These are phyloP conservation scores for Drosophila neonasuta DNA, from an alignment of 2,888 invertebrate genomes.

Conservation along the genomic window DNA sequence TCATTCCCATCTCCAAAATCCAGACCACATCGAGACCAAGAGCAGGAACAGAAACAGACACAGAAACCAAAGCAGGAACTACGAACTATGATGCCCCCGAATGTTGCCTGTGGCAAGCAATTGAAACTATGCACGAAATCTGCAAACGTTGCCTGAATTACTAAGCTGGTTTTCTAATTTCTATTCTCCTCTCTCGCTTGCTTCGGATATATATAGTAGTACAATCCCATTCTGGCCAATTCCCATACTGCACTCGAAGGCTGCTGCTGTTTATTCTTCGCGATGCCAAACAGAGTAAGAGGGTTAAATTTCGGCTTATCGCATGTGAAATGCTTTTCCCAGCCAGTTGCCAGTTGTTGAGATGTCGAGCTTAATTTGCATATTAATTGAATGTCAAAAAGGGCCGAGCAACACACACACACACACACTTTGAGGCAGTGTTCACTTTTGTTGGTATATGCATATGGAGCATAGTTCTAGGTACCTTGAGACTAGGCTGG, in stretches of 20 bases:
- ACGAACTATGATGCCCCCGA: slow-evolving; percentile 1
- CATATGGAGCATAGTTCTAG: slow-evolving; percentile 1
- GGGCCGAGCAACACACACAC: slow-evolving; percentile 37
- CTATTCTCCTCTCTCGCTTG: slow-evolving; percentile 28
- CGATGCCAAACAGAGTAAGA: slow-evolving; percentile 39
- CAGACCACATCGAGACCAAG: slow-evolving; percentile 6
- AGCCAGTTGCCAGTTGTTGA: slow-evolving; percentile 28
- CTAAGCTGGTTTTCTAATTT: slow-evolving; percentile 72
- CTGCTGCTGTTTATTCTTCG: slow-evolving; percentile 45
- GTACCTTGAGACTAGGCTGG: slow-evolving; percentile 35
- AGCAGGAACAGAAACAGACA: slow-evolving; percentile 2
- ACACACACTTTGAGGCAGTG: slow-evolving; percentile 15
- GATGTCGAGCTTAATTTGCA: slow-evolving; percentile 62
- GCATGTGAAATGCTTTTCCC: slow-evolving; percentile 41
- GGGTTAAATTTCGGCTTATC: slow-evolving; percentile 59
- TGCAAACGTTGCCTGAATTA: slow-evolving; percentile 69
- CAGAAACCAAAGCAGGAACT: neutral
- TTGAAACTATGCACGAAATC: slow-evolving; percentile 70
- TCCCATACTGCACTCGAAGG: slow-evolving; percentile 11
- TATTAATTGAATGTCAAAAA: slow-evolving; percentile 77
- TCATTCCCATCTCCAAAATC: slow-evolving; percentile 3
- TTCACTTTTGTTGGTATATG: neutral
- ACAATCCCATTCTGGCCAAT: slow-evolving; percentile 4
- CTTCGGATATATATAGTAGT: no score
- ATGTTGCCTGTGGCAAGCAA: slow-evolving; percentile 52